Conservation (phyloP, 2,797 vertebrate species). For the Crenuchus spilurus region DNA sequence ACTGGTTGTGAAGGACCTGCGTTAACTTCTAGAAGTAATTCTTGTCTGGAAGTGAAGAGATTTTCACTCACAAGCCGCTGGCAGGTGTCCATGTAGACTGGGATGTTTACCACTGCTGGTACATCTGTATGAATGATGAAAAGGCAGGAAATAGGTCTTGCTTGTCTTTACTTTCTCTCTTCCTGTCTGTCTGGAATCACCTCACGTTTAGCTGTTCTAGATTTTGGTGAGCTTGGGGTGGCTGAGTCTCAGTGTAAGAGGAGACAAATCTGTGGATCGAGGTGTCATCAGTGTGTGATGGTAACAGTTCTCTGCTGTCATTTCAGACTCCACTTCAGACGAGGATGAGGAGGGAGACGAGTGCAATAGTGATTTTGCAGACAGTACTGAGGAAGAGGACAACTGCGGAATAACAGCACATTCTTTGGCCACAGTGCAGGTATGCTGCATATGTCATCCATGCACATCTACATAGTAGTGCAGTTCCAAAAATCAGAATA, state of each 20-base stretch:
- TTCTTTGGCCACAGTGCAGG: constrained; percentile 54
- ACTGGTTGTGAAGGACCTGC: no score
- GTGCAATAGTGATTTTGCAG: constrained; percentile 70
- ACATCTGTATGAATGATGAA: no score
- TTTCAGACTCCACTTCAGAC: constrained; percentile 66
- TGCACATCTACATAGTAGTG: no score
- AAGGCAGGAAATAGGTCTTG: neutral
- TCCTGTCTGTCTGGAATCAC: neutral
- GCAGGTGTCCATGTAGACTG: no score
- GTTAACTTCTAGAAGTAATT: no score
- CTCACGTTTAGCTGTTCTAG: neutral
- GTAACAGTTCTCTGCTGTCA: neutral
- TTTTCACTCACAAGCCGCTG: no score
- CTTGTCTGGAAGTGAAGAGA: no score
- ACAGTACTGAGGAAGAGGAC: constrained; percentile 78
- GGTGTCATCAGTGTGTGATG: neutral
- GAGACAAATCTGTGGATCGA: no score
- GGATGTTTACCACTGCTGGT: no score
- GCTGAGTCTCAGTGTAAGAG: constrained; percentile 7
- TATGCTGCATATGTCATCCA: constrained; percentile 33
- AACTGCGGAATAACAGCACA: constrained; percentile 52
- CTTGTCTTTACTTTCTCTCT: neutral
- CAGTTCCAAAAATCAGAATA: no score
- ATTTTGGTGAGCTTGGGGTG: neutral
- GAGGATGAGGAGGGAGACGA: constrained; percentile 67